phyloP scores from a whole-genome alignment of 2,888 invertebrate species.

The Mayetiola destructor region DNA sequence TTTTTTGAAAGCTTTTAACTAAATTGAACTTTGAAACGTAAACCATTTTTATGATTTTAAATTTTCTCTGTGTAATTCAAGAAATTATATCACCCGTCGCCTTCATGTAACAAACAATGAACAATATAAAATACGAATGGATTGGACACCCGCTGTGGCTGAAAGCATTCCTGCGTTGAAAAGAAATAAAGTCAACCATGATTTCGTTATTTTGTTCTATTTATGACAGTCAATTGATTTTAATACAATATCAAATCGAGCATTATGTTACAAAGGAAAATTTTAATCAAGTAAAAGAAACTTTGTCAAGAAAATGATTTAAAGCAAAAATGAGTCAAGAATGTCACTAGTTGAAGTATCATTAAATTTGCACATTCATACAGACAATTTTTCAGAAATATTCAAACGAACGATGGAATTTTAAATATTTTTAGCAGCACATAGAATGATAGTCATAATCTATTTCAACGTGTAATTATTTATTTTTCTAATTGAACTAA shows the following conservation, averaged over 20 bases:
- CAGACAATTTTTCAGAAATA: no score
- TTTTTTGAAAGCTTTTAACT: constrained; percentile 9
- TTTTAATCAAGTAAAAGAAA: no score
- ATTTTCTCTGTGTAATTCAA: not conserved
- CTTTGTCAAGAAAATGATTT: no score
- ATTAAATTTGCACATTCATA: no score
- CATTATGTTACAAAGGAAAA: not conserved
- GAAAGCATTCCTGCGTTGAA: not conserved
- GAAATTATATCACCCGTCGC: not conserved
- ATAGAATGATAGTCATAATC: no score
- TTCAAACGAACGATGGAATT: no score
- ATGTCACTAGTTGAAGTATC: no score
- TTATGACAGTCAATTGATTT: constrained; percentile 7
- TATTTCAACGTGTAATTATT: no score
- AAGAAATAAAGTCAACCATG: not conserved
- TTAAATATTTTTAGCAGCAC: no score
- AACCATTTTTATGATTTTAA: constrained; percentile 2
- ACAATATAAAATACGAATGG: not conserved
- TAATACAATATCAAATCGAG: constrained; percentile 6
- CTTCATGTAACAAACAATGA: not conserved
- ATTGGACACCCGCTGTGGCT: not conserved
- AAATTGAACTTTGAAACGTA: not conserved
- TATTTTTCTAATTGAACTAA: no score
- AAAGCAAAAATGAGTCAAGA: no score
- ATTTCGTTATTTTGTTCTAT: no score